Evolutionary conservation across 2,113 vertebrate species (phyloP).

Genomic region (Epinephelus fuscoguttatus): DNA sequence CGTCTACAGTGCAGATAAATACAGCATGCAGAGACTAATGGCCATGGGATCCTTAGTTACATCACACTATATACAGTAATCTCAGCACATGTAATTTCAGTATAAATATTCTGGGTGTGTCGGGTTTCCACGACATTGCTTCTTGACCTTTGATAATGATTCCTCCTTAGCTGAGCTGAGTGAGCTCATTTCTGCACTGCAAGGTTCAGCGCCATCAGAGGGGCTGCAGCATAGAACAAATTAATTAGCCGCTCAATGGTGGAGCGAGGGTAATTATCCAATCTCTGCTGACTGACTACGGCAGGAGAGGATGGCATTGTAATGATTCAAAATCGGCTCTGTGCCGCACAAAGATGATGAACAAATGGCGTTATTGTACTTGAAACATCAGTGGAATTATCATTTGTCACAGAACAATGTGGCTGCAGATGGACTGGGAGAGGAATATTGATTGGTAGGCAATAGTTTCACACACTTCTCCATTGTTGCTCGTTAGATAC

Average conservation of each 20-base stretch:
- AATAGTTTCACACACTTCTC: not conserved
- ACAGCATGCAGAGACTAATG: not conserved
- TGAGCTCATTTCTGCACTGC: constrained; percentile 25
- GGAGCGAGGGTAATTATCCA: constrained; percentile 45
- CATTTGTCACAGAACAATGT: constrained; percentile 38
- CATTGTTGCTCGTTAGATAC: not conserved
- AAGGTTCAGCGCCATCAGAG: constrained; percentile 6
- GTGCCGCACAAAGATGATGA: constrained; percentile 23
- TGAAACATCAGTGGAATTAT: constrained; percentile 40
- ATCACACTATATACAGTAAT: not conserved
- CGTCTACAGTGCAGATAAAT: not conserved
- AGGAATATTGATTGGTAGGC: not conserved
- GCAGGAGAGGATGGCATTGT: constrained; percentile 24
- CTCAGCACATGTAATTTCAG: not conserved
- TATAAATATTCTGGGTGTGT: constrained; percentile 8
- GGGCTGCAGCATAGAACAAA: constrained; percentile 34
- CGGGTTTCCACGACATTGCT: constrained; percentile 31
- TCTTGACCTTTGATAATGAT: constrained; percentile 27
- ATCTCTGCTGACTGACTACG: constrained; percentile 24
- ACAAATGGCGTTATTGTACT: constrained; percentile 42
- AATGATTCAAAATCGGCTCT: constrained; percentile 34
- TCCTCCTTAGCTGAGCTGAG: constrained; percentile 3
- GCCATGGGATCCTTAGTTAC: not conserved
- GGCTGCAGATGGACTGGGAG: constrained; percentile 11
- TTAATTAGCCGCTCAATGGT: constrained; percentile 63